These are phyloP conservation scores for Cyclopterus lumpus DNA, from an alignment of 2,797 vertebrate species.

Conservation along the genomic window DNA sequence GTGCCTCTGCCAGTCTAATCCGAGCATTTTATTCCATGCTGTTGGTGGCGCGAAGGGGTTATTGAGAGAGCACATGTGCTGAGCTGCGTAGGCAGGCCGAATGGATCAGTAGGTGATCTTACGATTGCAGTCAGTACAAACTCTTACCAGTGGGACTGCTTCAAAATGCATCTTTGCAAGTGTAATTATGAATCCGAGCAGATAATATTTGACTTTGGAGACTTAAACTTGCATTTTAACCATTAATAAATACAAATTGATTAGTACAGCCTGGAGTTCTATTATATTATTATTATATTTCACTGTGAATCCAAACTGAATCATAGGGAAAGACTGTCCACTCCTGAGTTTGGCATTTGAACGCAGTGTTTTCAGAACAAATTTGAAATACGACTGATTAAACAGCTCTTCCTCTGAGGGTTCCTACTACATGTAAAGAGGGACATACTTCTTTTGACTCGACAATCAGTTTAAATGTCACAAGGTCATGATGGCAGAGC, in stretches of 20 bases:
- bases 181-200: not conserved
- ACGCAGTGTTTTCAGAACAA: not conserved
- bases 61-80: not conserved
- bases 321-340: not conserved
- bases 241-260: no score
- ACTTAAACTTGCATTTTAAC: no score
- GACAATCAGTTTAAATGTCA: not conserved
- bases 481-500: not conserved
- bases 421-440: not conserved
- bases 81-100: constrained; percentile 5
- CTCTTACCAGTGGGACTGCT: not conserved
- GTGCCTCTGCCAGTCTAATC: not conserved
- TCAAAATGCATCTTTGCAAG: not conserved
- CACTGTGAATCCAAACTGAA: not conserved
- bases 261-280: not conserved
- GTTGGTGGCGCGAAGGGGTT: not conserved
- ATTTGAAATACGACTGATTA: no score
- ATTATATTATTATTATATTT: no score
- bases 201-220: not conserved
- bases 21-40: not conserved
- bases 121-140: not conserved
- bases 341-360: not conserved
- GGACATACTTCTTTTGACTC: not conserved
- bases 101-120: constrained; percentile 3
- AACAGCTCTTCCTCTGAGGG: no score